Percentiles rank a stretch among this genome's conserved stretches.
These are phyloP conservation scores for Pseudois nayaur DNA, from an alignment of 2,113 vertebrate genomes.

Conservation along the genomic window DNA sequence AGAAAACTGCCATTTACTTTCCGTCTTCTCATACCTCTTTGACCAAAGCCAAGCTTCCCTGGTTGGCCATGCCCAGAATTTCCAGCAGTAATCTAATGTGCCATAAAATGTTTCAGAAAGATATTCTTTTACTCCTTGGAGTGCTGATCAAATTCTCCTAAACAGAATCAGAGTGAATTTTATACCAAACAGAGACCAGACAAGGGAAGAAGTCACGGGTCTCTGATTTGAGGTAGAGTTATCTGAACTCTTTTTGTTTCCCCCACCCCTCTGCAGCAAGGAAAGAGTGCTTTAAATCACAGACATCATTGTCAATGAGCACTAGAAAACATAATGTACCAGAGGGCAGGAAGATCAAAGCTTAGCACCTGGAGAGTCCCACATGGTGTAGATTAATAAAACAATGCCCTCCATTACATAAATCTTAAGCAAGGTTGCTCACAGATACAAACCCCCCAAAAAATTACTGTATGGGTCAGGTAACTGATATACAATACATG, in stretches of 20 bases:
- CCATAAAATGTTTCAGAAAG: constrained; percentile 82
- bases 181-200: constrained; percentile 70
- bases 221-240: constrained; percentile 73
- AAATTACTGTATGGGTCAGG: constrained; percentile 78
- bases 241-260: constrained; percentile 65
- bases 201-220: constrained; percentile 54
- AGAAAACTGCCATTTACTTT: constrained; percentile 59
- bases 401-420: constrained; percentile 79
- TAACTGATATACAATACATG: constrained; percentile 78
- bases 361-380: constrained; percentile 83
- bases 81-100: constrained; percentile 71
- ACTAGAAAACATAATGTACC: constrained; percentile 77
- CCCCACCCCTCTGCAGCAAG: constrained; percentile 23
- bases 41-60: constrained; percentile 52
- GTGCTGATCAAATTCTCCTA: constrained; percentile 73
- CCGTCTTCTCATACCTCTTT: constrained; percentile 33
- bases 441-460: constrained; percentile 61
- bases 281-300: constrained; percentile 81
- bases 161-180: constrained; percentile 68
- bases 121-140: constrained; percentile 77
- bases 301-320: constrained; percentile 79
- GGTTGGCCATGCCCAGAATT: constrained; percentile 65
- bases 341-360: constrained; percentile 82
- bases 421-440: constrained; percentile 79
- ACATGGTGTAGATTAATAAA: constrained; percentile 82